These are phyloP conservation scores for Varecia variegata DNA, from an alignment of 2,797 vertebrate genomes.

Conservation along the genomic window DNA sequence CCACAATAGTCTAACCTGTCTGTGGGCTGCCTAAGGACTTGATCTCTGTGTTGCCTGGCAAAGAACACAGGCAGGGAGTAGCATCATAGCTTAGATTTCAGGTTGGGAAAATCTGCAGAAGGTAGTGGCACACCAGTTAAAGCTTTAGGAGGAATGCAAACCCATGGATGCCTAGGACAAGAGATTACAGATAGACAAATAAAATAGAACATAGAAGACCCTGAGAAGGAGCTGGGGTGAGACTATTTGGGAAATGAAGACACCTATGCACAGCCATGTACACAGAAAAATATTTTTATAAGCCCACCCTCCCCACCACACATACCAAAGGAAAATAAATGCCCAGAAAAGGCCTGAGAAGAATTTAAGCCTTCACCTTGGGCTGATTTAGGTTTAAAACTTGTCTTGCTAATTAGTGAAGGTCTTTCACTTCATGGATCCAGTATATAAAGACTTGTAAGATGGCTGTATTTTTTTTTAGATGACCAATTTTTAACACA, in stretches of 20 bases:
- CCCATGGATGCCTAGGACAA: too few relatives aligned
- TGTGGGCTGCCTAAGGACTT: background rate
- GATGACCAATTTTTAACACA: background rate
- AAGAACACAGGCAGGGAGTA: background rate
- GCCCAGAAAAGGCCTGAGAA: background rate
- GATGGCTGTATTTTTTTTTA: background rate
- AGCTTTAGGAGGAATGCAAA: background rate
- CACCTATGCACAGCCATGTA: too few relatives aligned
- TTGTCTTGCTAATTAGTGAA: background rate
- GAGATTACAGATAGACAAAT: background rate
- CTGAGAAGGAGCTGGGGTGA: background rate
- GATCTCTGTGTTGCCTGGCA: background rate
- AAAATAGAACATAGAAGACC: background rate
- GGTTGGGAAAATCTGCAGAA: background rate
- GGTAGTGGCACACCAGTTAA: background rate
- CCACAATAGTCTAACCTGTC: background rate
- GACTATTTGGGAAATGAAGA: background rate
- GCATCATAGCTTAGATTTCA: background rate
- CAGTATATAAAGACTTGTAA: background rate
- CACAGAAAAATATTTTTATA: background rate
- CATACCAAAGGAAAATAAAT: background rate
- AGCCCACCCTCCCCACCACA: accelerated
- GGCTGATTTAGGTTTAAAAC: background rate
- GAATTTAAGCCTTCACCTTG: background rate
- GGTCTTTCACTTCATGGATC: background rate